Percentiles rank a stretch among this genome's conserved stretches.
phyloP scores from a whole-genome alignment of 2,888 invertebrate species.

The Drosophila picticornis region DNA sequence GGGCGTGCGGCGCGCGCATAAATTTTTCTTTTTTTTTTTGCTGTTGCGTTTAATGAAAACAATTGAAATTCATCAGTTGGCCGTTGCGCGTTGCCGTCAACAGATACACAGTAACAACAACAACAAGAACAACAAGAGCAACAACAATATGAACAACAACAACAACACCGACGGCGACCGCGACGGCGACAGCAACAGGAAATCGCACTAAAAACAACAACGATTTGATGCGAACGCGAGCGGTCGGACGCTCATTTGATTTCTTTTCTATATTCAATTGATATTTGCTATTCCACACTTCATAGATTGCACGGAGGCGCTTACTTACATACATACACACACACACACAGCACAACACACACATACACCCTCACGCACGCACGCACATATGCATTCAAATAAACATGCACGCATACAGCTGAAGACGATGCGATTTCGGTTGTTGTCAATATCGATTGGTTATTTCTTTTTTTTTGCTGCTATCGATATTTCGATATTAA shows the following conservation, averaged over 20 bases:
- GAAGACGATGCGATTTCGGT: slow-evolving; percentile 46
- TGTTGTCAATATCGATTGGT: slow-evolving; percentile 40
- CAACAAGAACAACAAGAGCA: slow-evolving; percentile 33
- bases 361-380: slow-evolving; percentile 13
- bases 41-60: slow-evolving; percentile 65
- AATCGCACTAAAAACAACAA: slow-evolving; percentile 23
- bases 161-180: slow-evolving; percentile 6
- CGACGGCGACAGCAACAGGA: slow-evolving; percentile 16
- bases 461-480: fast-evolving
- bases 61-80: slow-evolving; percentile 72
- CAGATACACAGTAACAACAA: slow-evolving; percentile 62
- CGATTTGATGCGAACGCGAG: slow-evolving; percentile 22
- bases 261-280: slow-evolving; percentile 60
- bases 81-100: slow-evolving; percentile 63
- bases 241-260: slow-evolving; percentile 48
- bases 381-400: slow-evolving; percentile 7
- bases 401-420: slow-evolving; percentile 40
- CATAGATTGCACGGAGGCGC: slow-evolving; percentile 61
- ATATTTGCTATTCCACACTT: slow-evolving; percentile 62
- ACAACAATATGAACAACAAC: slow-evolving; percentile 25
- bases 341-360: background rate
- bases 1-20: slow-evolving; percentile 59
- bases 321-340: slow-evolving; percentile 36
- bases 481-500: slow-evolving; percentile 32
- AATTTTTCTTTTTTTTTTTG: slow-evolving; percentile 20